These are phyloP conservation scores for Triplophysa bombifrons DNA, from an alignment of 2,797 vertebrate species.

Conservation along the genomic window DNA sequence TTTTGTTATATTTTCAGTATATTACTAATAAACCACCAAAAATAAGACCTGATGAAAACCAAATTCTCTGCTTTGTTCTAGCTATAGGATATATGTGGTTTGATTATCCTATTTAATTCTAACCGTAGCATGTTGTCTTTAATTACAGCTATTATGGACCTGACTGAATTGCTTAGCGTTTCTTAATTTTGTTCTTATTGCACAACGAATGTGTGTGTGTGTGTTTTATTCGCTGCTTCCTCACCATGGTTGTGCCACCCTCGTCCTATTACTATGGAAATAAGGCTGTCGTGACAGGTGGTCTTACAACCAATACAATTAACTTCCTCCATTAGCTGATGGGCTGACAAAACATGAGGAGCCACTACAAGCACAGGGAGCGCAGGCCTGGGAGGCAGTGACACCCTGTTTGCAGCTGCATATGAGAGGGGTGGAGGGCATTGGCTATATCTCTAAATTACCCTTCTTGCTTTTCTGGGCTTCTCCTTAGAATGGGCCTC, in stretches of 20 bases:
- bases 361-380: constrained; percentile 75
- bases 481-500: constrained; percentile 40
- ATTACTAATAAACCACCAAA: neutral
- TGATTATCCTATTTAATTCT: constrained; percentile 23
- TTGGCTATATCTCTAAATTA: constrained; percentile 64
- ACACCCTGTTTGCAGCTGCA: constrained; percentile 78
- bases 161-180: neutral
- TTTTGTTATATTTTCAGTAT: too few species aligned
- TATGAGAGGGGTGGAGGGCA: constrained; percentile 78
- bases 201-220: constrained; percentile 8
- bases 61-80: constrained; percentile 17
- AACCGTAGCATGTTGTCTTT: constrained; percentile 8
- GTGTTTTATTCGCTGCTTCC: constrained; percentile 1
- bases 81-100: constrained; percentile 5
- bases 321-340: constrained; percentile 90
- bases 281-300: constrained; percentile 93
- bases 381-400: constrained; percentile 66
- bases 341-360: constrained; percentile 85
- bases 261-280: constrained; percentile 92
- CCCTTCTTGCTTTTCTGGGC: constrained; percentile 37
- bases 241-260: constrained; percentile 75
- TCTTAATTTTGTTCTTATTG: constrained; percentile 26
- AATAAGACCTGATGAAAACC: neutral
- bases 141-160: constrained; percentile 30
- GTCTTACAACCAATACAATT: constrained; percentile 94